Evolutionary conservation across 2,113 vertebrate genomes (phyloP).

Genomic region (Azemiops feae): DNA sequence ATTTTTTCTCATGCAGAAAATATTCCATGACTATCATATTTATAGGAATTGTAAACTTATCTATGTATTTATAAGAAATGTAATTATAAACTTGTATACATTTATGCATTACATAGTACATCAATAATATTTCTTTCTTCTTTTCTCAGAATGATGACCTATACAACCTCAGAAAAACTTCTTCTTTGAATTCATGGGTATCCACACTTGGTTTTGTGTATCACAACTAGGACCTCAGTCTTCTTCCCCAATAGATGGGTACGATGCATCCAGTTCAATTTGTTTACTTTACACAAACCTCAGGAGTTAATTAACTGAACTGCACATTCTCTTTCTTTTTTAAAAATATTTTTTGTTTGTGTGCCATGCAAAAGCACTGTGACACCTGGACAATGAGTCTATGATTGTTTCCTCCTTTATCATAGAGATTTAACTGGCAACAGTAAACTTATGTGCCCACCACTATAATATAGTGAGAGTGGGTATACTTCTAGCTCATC

Average conservation of each 20-base stretch:
- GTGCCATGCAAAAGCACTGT: slow-evolving; percentile 83
- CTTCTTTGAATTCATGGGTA: slow-evolving; percentile 78
- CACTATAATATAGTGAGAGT: slow-evolving; percentile 63
- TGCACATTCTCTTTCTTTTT: slow-evolving; percentile 72
- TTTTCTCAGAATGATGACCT: slow-evolving; percentile 79
- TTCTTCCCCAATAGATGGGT: slow-evolving; percentile 77
- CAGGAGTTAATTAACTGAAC: slow-evolving; percentile 83
- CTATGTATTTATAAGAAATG: neutral
- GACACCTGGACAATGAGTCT: slow-evolving; percentile 74
- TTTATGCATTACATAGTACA: neutral
- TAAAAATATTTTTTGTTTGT: slow-evolving; percentile 47
- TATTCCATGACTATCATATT: slow-evolving; percentile 8
- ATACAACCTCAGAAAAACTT: slow-evolving; percentile 71
- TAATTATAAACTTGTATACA: neutral
- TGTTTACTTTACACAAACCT: slow-evolving; percentile 85
- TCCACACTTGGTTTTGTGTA: slow-evolving; percentile 76
- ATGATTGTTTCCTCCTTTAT: slow-evolving; percentile 67
- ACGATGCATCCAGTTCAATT: slow-evolving; percentile 78
- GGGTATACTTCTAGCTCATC: slow-evolving; percentile 70
- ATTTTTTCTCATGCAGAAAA: neutral
- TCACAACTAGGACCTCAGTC: slow-evolving; percentile 82
- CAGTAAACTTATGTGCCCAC: slow-evolving; percentile 68
- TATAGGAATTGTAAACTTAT: slow-evolving; percentile 1
- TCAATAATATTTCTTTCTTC: slow-evolving; percentile 46
- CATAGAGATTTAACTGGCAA: slow-evolving; percentile 70